These are phyloP conservation scores for Crotalus horridus DNA, from an alignment of 2,113 vertebrate genomes.

Conservation along the genomic window DNA sequence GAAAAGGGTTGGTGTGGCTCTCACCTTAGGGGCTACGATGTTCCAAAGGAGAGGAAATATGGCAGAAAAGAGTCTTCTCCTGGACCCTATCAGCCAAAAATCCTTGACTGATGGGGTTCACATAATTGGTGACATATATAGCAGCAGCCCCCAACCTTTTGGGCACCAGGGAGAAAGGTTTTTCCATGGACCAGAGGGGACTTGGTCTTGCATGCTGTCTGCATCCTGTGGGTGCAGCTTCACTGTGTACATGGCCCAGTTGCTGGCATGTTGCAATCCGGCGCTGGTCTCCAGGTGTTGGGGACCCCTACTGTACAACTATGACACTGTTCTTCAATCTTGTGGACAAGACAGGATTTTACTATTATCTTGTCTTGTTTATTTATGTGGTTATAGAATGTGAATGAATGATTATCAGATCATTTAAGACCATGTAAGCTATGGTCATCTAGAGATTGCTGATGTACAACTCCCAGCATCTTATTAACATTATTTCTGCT, in stretches of 20 bases:
- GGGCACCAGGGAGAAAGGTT: too few species aligned
- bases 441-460: background rate
- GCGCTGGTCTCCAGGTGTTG: too few species aligned
- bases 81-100: background rate
- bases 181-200: too few species aligned
- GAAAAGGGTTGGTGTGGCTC: background rate
- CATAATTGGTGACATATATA: background rate
- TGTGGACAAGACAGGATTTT: background rate
- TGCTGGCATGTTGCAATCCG: too few species aligned
- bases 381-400: background rate
- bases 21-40: background rate
- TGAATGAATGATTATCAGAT: constrained; percentile 42
- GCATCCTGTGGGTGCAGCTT: too few species aligned
- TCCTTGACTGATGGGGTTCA: background rate
- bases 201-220: too few species aligned
- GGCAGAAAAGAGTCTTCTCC: background rate
- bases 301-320: background rate
- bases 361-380: background rate
- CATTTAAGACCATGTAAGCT: background rate
- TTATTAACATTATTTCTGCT: background rate
- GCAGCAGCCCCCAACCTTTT: too few species aligned
- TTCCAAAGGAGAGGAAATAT: background rate
- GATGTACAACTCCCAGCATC: background rate
- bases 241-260: too few species aligned
- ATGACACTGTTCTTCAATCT: background rate